These are phyloP conservation scores for Drosophila borborema DNA, from an alignment of 2,888 invertebrate species.

Conservation along the genomic window DNA sequence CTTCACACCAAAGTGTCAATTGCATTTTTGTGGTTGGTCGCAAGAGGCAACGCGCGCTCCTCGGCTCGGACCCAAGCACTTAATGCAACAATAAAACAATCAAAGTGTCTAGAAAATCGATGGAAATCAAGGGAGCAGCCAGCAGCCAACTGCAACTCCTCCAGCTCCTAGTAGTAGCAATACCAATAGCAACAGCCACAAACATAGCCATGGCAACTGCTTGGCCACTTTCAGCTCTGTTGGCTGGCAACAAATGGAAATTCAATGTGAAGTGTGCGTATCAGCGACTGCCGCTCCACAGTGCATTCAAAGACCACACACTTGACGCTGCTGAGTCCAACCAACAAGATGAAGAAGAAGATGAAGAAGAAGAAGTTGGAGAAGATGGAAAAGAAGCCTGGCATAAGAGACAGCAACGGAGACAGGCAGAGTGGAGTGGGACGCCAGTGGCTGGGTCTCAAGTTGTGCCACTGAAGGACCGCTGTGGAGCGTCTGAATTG, in stretches of 20 bases:
- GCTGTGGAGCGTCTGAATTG: conserved; percentile 19
- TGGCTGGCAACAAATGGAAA: conserved; percentile 69
- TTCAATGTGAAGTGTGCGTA: conserved; percentile 79
- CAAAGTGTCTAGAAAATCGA: conserved; percentile 81
- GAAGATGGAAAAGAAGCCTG: conserved; percentile 1
- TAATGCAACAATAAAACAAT: conserved; percentile 81
- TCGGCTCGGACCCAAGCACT: conserved; percentile 55
- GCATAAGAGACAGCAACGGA: conserved; percentile 5
- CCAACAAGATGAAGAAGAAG: background rate
- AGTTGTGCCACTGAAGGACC: conserved; percentile 37
- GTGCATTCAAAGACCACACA: conserved; percentile 75
- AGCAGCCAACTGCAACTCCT: conserved; percentile 29
- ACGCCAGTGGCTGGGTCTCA: background rate
- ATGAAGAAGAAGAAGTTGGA: background rate
- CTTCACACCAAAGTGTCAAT: conserved; percentile 79
- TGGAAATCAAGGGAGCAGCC: conserved; percentile 75
- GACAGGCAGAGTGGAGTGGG: background rate
- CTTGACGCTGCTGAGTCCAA: conserved; percentile 55
- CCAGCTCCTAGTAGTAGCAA: conserved; percentile 15
- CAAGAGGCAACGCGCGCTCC: conserved; percentile 32
- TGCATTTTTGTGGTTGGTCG: conserved; percentile 77
- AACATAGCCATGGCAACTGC: conserved; percentile 33
- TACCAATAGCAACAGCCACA: conserved; percentile 23
- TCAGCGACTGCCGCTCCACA: conserved; percentile 78
- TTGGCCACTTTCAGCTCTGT: conserved; percentile 60